Base-by-base conservation (phyloP, 1,140 invertebrate genomes). In the Pseudomyrmex concolor region DNA sequence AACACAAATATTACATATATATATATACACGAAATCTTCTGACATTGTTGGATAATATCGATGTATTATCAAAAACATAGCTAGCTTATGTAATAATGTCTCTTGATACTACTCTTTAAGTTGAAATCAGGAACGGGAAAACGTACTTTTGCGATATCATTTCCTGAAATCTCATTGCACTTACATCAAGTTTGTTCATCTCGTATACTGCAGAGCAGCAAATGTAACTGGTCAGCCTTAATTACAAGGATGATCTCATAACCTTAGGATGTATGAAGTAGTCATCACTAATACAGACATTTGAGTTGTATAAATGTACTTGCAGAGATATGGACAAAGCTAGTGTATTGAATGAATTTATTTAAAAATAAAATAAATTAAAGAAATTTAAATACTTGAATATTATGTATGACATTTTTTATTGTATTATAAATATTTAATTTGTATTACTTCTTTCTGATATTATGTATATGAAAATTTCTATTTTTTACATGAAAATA, bases 211-310 rank as follows among this genome's bases (percentile, higher is more conserved):
- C 83, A 90, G 74, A 89, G 90, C 92, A 91, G 90, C 87, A 88
- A 85, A 87, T 90, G 89, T 91, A 94, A 93, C 92, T 91, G 90
- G 88, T 91, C 92, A 90, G 88, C 92, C 93, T 94, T 94, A 94
- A 94, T 94, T 93, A 94, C 91, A 91, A 88, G 86, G 90, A 94
- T 94, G 94, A 94, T 92, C 92, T 94, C 93, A 93, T 94, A 91
- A 85, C 88, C 90, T 92, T 89, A 90, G 86, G 89, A 90, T 91
- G 89, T 92, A 90, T 93, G 91, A 92, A 91, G 89, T 92, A 91
- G 92, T 91, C 74, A 91, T 84, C 85, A 90, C 90, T 84, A 85
- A 90, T 89, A 90, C 88, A 91, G 82, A 89, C 78, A 89, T 84
- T 72, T 89, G 86, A 87, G 83, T 90, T 85, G 48, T 17, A 15